Conservation (phyloP, 2,888 invertebrate genomes). For the Meghimatium bilineatum region DNA sequence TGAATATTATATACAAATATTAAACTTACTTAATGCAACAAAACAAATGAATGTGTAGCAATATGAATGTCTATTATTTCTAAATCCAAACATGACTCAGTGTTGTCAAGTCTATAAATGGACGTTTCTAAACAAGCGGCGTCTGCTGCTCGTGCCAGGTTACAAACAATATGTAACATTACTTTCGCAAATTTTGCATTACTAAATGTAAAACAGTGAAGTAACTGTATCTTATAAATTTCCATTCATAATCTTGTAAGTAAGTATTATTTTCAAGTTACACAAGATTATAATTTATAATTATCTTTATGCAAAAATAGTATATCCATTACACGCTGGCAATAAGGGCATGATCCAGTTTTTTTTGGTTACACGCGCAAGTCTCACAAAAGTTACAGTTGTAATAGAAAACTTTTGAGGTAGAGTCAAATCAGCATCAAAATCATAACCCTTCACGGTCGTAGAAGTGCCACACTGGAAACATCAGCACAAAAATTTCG, state of each 20-base stretch:
- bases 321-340: too few species aligned
- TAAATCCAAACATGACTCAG: background rate
- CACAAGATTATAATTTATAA: background rate
- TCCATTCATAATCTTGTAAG: background rate
- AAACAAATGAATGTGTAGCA: background rate
- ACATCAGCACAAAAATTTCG: too few species aligned
- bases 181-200: background rate
- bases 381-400: too few species aligned
- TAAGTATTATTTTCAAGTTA: background rate
- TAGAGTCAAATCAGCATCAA: too few species aligned
- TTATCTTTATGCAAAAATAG: too few species aligned
- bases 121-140: conserved; percentile 3
- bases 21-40: background rate
- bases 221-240: background rate
- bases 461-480: too few species aligned
- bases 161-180: background rate
- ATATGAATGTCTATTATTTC: background rate
- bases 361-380: too few species aligned
- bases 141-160: conserved; percentile 7
- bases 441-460: too few species aligned
- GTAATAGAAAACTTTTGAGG: too few species aligned
- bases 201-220: background rate
- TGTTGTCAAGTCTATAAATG: background rate
- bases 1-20: too few species aligned
- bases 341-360: too few species aligned